These are phyloP conservation scores for Poecile montanus DNA, from an alignment of 2,797 vertebrate species.

Conservation along the genomic window DNA sequence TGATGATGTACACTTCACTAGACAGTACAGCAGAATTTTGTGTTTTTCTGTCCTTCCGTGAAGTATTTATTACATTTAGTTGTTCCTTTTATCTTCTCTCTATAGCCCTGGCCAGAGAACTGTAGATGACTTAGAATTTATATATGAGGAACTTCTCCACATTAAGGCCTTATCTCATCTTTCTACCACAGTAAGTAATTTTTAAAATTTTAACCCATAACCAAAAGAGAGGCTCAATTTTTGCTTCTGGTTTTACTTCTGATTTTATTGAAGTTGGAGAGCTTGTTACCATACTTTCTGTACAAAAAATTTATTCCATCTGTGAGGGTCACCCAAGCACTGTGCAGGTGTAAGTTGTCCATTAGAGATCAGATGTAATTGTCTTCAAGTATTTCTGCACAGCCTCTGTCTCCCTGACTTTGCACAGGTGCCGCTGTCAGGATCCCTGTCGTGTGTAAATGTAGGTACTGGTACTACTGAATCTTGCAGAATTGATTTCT, in stretches of 20 bases:
- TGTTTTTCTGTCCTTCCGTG: neutral
- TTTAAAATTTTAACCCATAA: neutral
- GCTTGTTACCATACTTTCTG: neutral
- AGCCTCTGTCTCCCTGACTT: neutral
- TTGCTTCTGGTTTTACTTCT: neutral
- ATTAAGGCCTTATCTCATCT: conserved; percentile 98
- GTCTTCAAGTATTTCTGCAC: neutral
- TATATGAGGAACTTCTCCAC: conserved; percentile 96
- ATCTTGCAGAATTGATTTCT: neutral
- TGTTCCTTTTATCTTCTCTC: conserved; percentile 6
- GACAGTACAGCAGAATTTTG: neutral
- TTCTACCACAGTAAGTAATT: conserved; percentile 90
- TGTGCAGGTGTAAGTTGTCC: neutral
- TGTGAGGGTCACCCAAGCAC: neutral
- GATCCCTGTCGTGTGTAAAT: neutral
- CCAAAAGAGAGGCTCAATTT: neutral
- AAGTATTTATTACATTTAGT: neutral
- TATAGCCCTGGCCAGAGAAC: conserved; percentile 91
- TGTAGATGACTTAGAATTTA: conserved; percentile 93
- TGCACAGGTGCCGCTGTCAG: neutral
- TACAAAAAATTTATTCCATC: neutral
- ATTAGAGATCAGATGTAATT: neutral
- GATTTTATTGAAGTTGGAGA: neutral
- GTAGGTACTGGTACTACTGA: neutral
- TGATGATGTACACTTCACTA: neutral